phyloP scores from a whole-genome alignment of 2,113 vertebrate genomes.

The Trinectes maculatus region DNA sequence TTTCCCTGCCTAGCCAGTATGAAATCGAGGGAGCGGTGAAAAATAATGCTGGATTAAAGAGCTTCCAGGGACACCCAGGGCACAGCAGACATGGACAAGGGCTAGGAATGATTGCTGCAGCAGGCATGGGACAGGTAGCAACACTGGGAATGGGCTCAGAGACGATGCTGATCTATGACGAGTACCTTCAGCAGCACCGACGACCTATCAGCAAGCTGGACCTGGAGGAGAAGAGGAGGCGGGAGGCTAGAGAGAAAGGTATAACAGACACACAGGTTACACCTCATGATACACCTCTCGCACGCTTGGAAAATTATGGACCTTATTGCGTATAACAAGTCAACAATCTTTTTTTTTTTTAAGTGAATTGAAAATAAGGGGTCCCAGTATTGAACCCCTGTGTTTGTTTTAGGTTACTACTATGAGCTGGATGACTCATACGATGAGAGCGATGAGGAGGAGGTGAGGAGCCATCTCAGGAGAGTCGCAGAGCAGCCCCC shows the following conservation, averaged over 20 bases:
- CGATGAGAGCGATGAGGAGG: slow-evolving; percentile 97
- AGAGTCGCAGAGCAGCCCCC: slow-evolving; percentile 94
- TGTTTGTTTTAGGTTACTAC: slow-evolving; percentile 88
- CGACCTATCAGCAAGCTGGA: slow-evolving; percentile 95
- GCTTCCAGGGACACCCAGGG: slow-evolving; percentile 67
- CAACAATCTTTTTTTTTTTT: no score
- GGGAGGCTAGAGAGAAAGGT: slow-evolving; percentile 96
- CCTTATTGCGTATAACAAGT: not conserved
- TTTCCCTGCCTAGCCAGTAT: slow-evolving; percentile 83
- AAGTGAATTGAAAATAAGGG: not conserved
- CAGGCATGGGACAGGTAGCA: slow-evolving; percentile 45
- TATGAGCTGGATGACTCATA: slow-evolving; percentile 98
- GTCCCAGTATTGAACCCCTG: slow-evolving; percentile 11
- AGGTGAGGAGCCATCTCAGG: slow-evolving; percentile 94
- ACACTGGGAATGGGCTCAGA: slow-evolving; percentile 74
- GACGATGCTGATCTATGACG: slow-evolving; percentile 89
- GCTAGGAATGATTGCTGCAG: slow-evolving; percentile 34
- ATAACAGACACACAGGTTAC: not conserved
- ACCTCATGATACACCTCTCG: not conserved
- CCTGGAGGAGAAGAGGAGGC: slow-evolving; percentile 91
- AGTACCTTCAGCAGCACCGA: slow-evolving; percentile 93
- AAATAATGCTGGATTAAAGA: slow-evolving; percentile 71
- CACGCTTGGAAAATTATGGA: not conserved
- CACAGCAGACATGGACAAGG: slow-evolving; percentile 64
- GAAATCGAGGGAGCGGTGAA: slow-evolving; percentile 77